Conservation (phyloP, 2,888 invertebrate genomes). For the Chymomyza caudatula region DNA sequence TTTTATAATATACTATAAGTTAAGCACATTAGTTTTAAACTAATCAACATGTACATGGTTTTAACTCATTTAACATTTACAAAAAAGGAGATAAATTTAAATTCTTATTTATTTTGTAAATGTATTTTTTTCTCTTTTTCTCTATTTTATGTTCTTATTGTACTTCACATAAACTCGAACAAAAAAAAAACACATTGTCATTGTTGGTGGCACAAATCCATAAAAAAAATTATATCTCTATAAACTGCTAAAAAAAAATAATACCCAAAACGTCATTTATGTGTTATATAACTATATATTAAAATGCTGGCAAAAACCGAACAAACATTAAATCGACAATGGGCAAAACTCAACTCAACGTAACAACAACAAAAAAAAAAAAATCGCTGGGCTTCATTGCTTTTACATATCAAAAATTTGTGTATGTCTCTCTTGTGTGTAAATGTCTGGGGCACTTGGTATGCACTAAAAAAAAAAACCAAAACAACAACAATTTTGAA, state of each 20-base stretch:
- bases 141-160: conserved; percentile 69
- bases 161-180: conserved; percentile 33
- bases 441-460: conserved; percentile 67
- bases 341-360: conserved; percentile 28
- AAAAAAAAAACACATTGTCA: conserved; percentile 54
- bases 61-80: not conserved
- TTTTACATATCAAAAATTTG: conserved; percentile 37
- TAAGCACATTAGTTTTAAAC: too few relatives aligned
- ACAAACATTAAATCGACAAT: conserved; percentile 17
- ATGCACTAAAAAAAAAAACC: conserved; percentile 16
- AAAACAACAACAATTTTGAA: conserved; percentile 34
- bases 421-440: conserved; percentile 62
- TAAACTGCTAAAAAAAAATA: conserved; percentile 34
- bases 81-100: not conserved
- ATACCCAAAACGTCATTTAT: too few relatives aligned
- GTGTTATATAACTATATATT: conserved; percentile 19
- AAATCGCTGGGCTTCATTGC: conserved; percentile 60
- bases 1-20: not conserved
- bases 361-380: conserved; percentile 23
- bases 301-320: conserved; percentile 30
- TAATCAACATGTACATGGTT: not conserved
- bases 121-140: conserved; percentile 73
- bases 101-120: conserved; percentile 65
- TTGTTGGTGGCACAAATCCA: conserved; percentile 75
- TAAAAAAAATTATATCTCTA: conserved; percentile 25